These are phyloP conservation scores for Vandiemenella viatica DNA, from an alignment of 2,888 invertebrate species.

Conservation along the genomic window DNA sequence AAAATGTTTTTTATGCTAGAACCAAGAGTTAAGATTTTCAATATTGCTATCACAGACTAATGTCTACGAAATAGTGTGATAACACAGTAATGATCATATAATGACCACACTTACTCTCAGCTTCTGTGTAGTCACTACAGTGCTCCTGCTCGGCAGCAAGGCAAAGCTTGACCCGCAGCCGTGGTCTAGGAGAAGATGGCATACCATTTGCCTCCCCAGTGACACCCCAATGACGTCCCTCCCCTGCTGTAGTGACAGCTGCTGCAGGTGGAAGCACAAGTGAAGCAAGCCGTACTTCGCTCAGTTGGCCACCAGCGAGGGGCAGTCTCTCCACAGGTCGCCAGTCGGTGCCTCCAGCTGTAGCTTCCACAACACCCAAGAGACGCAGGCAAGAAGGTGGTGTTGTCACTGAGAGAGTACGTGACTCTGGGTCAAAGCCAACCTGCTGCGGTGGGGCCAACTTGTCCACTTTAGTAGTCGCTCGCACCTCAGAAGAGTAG, in stretches of 20 bases:
- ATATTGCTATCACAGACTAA: too few relatives aligned
- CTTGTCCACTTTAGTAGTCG: slow-evolving; percentile 65
- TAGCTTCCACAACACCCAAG: slow-evolving; percentile 58
- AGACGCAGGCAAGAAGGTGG: slow-evolving; percentile 63
- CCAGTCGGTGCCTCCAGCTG: slow-evolving; percentile 39
- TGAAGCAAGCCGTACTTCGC: slow-evolving; percentile 53
- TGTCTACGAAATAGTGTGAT: too few relatives aligned
- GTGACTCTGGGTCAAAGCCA: slow-evolving; percentile 64
- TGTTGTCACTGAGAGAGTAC: slow-evolving; percentile 61
- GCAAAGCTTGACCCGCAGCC: slow-evolving; percentile 68
- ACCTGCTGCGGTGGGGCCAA: slow-evolving; percentile 57
- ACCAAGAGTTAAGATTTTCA: too few relatives aligned
- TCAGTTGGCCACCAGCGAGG: slow-evolving; percentile 43
- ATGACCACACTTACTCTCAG: slow-evolving; percentile 49
- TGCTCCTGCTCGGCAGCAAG: slow-evolving; percentile 63
- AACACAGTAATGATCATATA: neutral
- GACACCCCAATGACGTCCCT: neutral
- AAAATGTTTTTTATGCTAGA: neutral
- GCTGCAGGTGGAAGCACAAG: slow-evolving; percentile 26
- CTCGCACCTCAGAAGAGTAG: slow-evolving; percentile 68
- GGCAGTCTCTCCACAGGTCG: slow-evolving; percentile 57
- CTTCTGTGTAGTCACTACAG: slow-evolving; percentile 70
- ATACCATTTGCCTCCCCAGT: too few relatives aligned
- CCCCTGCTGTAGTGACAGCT: neutral
- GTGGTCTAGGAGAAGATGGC: slow-evolving; percentile 14